These are phyloP conservation scores for Gallinago undulata DNA, from an alignment of 2,113 vertebrate genomes.

Conservation along the genomic window DNA sequence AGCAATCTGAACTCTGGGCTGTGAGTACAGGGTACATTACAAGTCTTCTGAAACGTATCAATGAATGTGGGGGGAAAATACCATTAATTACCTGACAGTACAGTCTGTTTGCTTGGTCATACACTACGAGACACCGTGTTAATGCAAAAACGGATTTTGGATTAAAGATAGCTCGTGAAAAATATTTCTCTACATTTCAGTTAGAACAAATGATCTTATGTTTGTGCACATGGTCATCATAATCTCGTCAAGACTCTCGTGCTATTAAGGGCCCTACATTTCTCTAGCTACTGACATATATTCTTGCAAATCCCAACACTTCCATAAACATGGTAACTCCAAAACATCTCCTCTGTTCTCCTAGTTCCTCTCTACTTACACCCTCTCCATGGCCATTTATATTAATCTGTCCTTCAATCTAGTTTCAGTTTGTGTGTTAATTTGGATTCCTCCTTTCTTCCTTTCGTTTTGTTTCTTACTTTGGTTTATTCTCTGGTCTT, in stretches of 20 bases:
- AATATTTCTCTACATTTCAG: neutral
- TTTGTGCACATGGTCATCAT: neutral
- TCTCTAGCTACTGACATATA: neutral
- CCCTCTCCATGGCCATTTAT: neutral
- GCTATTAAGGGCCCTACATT: neutral
- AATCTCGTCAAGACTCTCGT: neutral
- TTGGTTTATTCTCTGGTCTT: neutral
- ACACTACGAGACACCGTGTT: neutral
- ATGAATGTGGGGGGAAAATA: neutral
- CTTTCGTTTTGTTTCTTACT: neutral
- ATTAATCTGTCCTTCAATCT: neutral
- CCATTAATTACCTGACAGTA: neutral
- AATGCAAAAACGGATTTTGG: neutral
- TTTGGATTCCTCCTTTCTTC: neutral
- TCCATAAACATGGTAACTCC: neutral
- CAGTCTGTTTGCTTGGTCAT: neutral
- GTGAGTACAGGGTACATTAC: neutral
- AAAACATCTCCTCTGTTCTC: neutral
- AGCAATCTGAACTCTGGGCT: constrained; percentile 11
- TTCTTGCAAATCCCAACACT: neutral
- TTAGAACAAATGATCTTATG: neutral
- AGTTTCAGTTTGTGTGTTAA: neutral
- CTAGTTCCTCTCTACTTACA: neutral
- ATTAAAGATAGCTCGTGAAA: neutral
- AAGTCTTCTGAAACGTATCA: constrained; percentile 30